phyloP scores from a whole-genome alignment of 1,140 invertebrate species.

The Arctopsyche grandis region DNA sequence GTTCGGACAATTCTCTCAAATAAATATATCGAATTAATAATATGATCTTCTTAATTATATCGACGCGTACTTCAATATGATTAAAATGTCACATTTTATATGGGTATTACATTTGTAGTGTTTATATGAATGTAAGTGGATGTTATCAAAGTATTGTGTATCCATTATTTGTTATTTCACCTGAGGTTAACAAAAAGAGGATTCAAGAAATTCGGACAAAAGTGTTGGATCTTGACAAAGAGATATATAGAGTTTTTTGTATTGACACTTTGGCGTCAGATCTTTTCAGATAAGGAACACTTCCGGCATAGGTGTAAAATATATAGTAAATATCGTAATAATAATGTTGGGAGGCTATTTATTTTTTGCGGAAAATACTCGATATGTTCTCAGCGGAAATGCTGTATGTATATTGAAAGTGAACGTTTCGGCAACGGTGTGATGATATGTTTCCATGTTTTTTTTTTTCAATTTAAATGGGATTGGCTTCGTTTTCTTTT shows the following conservation, averaged over 20 bases:
- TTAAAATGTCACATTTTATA: no score
- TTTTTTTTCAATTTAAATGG: conserved; percentile 36
- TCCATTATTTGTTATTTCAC: conserved; percentile 29
- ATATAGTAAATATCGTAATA: not conserved
- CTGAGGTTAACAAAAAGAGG: not conserved
- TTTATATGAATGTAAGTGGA: not conserved
- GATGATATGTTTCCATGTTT: conserved; percentile 27
- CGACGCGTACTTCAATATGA: no score
- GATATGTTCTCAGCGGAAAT: no score
- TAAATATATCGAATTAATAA: no score
- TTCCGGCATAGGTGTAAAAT: not conserved
- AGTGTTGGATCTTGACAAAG: conserved; percentile 3
- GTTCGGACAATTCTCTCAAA: not conserved
- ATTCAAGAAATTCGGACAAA: conserved; percentile 12
- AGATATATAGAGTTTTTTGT: conserved; percentile 20
- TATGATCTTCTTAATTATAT: no score
- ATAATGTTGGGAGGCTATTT: no score
- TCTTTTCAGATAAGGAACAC: conserved; percentile 14
- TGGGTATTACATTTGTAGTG: not conserved
- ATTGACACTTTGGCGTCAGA: not conserved
- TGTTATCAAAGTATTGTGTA: conserved; percentile 17
- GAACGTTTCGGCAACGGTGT: not conserved
- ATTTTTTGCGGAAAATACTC: not conserved
- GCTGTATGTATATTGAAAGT: no score
- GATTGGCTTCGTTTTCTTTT: conserved; percentile 34